Percentiles rank a stretch among this genome's conserved stretches.
Conservation (phyloP, 2,113 vertebrate species). For the Dendrocopos noguchii region DNA sequence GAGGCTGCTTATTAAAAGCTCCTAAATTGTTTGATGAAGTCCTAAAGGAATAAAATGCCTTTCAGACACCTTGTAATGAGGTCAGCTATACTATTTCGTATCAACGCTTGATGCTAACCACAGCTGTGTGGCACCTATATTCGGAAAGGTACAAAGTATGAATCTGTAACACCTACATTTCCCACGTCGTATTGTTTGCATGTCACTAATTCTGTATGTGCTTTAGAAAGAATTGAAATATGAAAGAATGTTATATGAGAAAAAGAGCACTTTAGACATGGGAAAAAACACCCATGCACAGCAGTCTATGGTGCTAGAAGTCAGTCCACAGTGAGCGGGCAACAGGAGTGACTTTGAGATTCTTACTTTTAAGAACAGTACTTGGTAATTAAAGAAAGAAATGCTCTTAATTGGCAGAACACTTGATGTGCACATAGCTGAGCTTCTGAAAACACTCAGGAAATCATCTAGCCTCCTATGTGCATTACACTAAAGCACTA, state of each 20-base stretch:
- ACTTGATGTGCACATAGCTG: neutral
- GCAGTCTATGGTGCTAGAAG: neutral
- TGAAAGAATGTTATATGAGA: neutral
- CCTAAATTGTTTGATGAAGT: constrained; percentile 52
- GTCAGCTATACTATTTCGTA: constrained; percentile 14
- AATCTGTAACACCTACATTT: neutral
- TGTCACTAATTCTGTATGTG: neutral
- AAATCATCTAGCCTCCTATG: neutral
- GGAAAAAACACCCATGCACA: neutral
- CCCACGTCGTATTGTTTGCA: neutral
- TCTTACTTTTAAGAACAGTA: neutral
- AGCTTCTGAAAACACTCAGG: neutral
- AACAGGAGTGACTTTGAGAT: neutral
- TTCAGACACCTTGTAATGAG: constrained; percentile 59
- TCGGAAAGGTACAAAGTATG: neutral
- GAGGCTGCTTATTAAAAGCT: constrained; percentile 71
- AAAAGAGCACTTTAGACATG: neutral
- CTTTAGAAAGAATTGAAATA: constrained; percentile 12
- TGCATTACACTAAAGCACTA: neutral
- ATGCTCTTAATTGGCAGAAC: neutral
- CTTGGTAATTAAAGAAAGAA: neutral
- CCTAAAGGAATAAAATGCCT: constrained; percentile 46
- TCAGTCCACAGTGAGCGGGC: neutral
- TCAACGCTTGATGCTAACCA: neutral
- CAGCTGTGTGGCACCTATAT: neutral